Evolutionary conservation across 2,797 vertebrate species (phyloP).

Genomic region (Phaenicophaeus curvirostris): DNA sequence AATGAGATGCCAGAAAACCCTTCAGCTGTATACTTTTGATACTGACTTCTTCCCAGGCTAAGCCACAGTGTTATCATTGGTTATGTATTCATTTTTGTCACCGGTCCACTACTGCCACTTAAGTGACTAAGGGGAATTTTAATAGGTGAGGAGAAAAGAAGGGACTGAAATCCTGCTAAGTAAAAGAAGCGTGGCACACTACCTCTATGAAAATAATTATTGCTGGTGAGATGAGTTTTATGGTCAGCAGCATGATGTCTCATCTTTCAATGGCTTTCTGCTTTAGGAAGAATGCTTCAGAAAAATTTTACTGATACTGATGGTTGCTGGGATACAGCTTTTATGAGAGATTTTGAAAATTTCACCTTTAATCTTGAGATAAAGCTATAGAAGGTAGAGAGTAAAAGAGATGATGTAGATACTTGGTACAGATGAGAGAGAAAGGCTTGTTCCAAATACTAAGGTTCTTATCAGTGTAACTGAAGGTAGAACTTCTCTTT

Average conservation of each 20-base stretch:
- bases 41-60: neutral
- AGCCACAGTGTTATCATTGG: neutral
- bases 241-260: accelerated
- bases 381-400: neutral
- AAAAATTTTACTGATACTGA: neutral
- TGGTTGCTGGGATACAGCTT: neutral
- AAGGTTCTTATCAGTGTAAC: neutral
- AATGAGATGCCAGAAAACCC: neutral
- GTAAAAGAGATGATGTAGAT: neutral
- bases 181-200: neutral
- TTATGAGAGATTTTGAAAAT: neutral
- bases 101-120: neutral
- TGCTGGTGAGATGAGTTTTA: neutral
- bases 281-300: neutral
- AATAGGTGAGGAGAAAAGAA: neutral
- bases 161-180: neutral
- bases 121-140: neutral
- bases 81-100: neutral
- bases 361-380: neutral
- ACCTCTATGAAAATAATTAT: neutral
- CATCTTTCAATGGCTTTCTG: neutral
- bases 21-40: neutral
- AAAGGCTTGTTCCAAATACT: neutral
- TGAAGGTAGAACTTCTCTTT: neutral
- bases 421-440: neutral